Evolutionary conservation across 1,140 invertebrate species (phyloP).

Genomic region (Microvelia longipes): DNA sequence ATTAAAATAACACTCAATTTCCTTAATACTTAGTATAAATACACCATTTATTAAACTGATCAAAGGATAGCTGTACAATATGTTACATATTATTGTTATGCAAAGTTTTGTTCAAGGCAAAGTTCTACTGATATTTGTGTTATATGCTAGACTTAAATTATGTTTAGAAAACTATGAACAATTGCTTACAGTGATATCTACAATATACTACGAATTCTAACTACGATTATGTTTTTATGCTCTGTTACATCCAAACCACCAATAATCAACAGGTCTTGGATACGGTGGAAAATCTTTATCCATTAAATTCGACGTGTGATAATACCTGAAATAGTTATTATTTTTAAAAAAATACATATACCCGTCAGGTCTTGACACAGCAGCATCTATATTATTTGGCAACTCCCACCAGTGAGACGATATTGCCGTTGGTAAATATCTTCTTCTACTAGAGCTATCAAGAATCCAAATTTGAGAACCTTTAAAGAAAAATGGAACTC

Average conservation of each 20-base stretch:
- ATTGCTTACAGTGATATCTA: too few species aligned
- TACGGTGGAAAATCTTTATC: constrained; percentile 57
- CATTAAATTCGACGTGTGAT: constrained; percentile 78
- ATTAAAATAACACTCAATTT: too few species aligned
- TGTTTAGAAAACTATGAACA: too few species aligned
- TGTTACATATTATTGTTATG: too few species aligned
- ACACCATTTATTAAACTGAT: too few species aligned
- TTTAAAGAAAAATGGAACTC: constrained; percentile 92
- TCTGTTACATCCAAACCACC: constrained; percentile 80
- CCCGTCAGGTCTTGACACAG: constrained; percentile 76
- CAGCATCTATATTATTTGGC: constrained; percentile 71
- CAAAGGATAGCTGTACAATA: too few species aligned
- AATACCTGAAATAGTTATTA: constrained; percentile 82
- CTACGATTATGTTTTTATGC: too few species aligned
- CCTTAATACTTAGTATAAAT: too few species aligned
- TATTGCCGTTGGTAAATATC: constrained; percentile 74
- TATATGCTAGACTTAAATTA: too few species aligned
- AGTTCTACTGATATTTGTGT: too few species aligned
- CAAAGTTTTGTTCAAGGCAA: too few species aligned
- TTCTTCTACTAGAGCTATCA: constrained; percentile 73
- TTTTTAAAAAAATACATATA: constrained; percentile 94
- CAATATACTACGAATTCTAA: too few species aligned
- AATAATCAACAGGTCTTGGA: constrained; percentile 65
- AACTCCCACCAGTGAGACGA: constrained; percentile 84
- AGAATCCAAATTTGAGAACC: constrained; percentile 87